Evolutionary conservation across 2,888 invertebrate species (phyloP).

Genomic region (Andrena flavipes): DNA sequence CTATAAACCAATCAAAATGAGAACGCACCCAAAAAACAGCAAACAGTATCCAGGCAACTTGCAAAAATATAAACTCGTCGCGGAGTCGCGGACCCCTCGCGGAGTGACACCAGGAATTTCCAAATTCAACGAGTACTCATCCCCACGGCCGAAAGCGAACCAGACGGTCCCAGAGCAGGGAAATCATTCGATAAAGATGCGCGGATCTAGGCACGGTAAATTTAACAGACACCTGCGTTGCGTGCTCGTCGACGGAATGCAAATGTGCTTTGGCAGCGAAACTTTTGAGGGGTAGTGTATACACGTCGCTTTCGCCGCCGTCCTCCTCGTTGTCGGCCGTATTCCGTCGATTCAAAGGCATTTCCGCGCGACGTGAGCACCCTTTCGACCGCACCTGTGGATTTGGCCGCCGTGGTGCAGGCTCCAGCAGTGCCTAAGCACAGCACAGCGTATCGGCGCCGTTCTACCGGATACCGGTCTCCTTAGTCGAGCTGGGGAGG

Average conservation of each 20-base stretch:
- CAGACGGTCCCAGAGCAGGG: background rate
- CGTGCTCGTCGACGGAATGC: background rate
- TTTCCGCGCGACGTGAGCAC: conserved; percentile 68
- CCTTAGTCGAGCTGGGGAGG: background rate
- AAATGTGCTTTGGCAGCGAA: conserved; percentile 14
- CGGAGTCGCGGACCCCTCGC: background rate
- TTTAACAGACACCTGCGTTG: background rate
- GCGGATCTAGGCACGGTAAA: background rate
- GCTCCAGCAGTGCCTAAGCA: conserved; percentile 11
- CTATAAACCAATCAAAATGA: no score
- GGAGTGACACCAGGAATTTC: background rate
- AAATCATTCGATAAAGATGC: background rate
- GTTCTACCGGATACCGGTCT: conserved; percentile 17
- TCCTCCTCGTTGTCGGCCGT: conserved; percentile 43
- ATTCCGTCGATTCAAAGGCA: conserved; percentile 61
- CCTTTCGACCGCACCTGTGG: conserved; percentile 72
- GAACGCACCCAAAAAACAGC: no score
- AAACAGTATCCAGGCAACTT: background rate
- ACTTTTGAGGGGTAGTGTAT: conserved; percentile 18
- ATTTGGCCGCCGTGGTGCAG: conserved; percentile 57
- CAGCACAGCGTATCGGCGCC: conserved; percentile 28
- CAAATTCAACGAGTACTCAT: background rate
- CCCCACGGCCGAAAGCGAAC: background rate
- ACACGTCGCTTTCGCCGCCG: conserved; percentile 22
- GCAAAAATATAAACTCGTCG: background rate